phyloP scores from a whole-genome alignment of 2,888 invertebrate species.

The Eupithecia tripunctaria region DNA sequence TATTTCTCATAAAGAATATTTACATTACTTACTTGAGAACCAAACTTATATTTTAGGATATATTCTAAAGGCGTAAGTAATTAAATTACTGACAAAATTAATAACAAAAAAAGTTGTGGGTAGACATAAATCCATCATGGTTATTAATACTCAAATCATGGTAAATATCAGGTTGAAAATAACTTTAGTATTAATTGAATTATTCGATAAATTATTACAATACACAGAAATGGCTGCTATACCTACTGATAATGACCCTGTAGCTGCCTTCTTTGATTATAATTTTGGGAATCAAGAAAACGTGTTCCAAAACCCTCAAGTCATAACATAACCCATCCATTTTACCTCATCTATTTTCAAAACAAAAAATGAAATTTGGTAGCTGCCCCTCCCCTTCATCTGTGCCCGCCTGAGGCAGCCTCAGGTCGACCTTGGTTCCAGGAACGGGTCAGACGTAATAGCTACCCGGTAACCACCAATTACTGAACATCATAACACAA shows the following conservation, averaged over 20 bases:
- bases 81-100: no score
- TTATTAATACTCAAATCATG: no score
- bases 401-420: constrained; percentile 59
- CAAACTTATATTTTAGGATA: no score
- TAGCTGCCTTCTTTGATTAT: background rate
- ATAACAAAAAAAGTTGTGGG: no score
- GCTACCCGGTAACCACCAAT: constrained; percentile 67
- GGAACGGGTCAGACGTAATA: constrained; percentile 71
- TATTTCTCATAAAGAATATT: no score
- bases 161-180: no score
- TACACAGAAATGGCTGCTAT: background rate
- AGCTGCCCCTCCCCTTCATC: constrained; percentile 67
- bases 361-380: constrained; percentile 61
- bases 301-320: constrained; percentile 42
- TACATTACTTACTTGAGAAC: no score
- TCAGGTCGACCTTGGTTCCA: constrained; percentile 67
- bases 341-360: constrained; percentile 32
- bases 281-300: constrained; percentile 33
- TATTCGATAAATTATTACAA: background rate
- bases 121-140: no score
- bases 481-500: constrained; percentile 76
- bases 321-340: constrained; percentile 38
- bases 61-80: no score
- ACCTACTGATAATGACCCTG: background rate
- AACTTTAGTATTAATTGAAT: no score